Conservation (phyloP, 2,113 vertebrate genomes). For the Camelus bactrianus region DNA sequence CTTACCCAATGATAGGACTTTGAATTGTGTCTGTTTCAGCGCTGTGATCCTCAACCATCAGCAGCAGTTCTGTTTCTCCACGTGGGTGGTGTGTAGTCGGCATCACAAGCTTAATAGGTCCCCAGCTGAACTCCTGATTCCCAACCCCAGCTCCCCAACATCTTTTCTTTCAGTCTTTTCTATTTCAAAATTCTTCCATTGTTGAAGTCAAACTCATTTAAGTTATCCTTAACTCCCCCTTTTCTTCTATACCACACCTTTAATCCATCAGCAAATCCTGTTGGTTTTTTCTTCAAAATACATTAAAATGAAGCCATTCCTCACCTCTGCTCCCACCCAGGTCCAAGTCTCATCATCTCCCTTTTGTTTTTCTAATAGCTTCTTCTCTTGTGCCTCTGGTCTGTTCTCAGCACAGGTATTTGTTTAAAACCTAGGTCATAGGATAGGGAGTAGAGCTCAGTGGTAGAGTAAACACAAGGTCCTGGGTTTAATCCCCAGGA, state of each 20-base stretch:
- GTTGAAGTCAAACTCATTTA: neutral
- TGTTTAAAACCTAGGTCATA: neutral
- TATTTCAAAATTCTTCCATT: neutral
- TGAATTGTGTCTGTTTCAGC: neutral
- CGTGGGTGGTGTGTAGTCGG: accelerated
- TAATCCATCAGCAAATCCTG: neutral
- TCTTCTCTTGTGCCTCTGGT: neutral
- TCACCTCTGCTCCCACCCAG: neutral
- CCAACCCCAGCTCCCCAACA: too few species aligned
- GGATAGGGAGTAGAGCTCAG: too few species aligned
- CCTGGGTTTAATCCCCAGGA: too few species aligned
- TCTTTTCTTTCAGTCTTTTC: neutral
- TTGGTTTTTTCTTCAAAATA: neutral
- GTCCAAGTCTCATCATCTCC: neutral
- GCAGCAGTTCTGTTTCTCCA: neutral
- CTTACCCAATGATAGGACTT: neutral
- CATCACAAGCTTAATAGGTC: neutral
- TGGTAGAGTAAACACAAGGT: too few species aligned
- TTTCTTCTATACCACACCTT: neutral
- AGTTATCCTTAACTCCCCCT: neutral
- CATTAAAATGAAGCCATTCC: neutral
- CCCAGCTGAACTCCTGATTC: neutral
- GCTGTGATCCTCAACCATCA: neutral
- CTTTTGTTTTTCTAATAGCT: neutral
- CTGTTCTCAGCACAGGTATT: neutral